Evolutionary conservation across 2,797 vertebrate species (phyloP).

Genomic region (Arrhamphus sclerolepis): DNA sequence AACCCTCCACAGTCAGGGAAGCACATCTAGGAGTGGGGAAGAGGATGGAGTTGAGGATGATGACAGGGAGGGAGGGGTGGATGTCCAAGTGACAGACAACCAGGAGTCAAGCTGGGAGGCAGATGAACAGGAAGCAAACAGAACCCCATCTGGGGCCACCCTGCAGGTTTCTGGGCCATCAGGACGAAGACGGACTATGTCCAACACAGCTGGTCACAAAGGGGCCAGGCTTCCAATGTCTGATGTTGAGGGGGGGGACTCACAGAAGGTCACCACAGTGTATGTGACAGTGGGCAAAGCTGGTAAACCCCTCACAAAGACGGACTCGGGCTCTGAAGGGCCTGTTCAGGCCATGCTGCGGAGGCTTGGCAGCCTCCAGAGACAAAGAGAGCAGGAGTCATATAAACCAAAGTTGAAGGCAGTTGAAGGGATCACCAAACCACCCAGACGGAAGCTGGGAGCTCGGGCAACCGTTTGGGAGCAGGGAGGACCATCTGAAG

Average conservation of each 20-base stretch:
- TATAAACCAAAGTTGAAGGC: slow-evolving; percentile 65
- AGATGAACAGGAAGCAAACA: slow-evolving; percentile 64
- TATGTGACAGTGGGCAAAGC: slow-evolving; percentile 89
- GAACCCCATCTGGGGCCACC: slow-evolving; percentile 26
- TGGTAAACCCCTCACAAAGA: slow-evolving; percentile 59
- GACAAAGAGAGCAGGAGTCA: slow-evolving; percentile 75
- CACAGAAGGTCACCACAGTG: slow-evolving; percentile 85
- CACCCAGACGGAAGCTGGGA: slow-evolving; percentile 84
- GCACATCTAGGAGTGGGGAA: slow-evolving; percentile 28
- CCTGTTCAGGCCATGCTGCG: slow-evolving; percentile 87
- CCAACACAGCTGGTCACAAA: slow-evolving; percentile 73
- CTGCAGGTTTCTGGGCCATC: slow-evolving; percentile 63
- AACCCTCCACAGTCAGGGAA: slow-evolving; percentile 59
- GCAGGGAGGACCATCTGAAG: slow-evolving; percentile 56
- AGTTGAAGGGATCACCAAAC: slow-evolving; percentile 82
- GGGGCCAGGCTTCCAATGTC: slow-evolving; percentile 63
- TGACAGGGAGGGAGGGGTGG: slow-evolving; percentile 59
- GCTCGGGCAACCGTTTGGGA: slow-evolving; percentile 76
- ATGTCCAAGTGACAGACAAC: slow-evolving; percentile 37
- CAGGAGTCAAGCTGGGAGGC: slow-evolving; percentile 55
- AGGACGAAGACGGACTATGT: slow-evolving; percentile 69
- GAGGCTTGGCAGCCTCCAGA: slow-evolving; percentile 88
- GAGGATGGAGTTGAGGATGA: slow-evolving; percentile 51
- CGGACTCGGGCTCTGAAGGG: slow-evolving; percentile 76
- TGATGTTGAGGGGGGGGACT: slow-evolving; percentile 52